Evolutionary conservation across 2,113 vertebrate genomes (phyloP), one percentile per base, ranked within the genome.

Genomic region (Lontra canadensis): DNA sequence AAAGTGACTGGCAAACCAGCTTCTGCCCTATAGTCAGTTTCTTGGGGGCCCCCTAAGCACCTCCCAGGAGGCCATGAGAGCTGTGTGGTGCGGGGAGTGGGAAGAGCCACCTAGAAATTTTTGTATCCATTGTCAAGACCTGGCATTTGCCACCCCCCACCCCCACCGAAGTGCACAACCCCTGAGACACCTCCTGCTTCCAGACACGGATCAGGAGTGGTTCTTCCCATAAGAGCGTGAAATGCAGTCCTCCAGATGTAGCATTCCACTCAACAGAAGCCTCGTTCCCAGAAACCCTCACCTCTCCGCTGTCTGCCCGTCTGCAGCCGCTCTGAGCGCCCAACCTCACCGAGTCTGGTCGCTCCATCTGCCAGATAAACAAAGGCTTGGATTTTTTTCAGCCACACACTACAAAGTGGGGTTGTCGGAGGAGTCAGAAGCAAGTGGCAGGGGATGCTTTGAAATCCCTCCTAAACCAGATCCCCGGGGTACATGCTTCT

Each of bases 351-450:
- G 34, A 59, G 90, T 34, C 95, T 55, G 5, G 76, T 29, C 31
- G 92, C 47, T 94, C 91, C n/a, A 12, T 36, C 88, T 79, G 91
- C 91, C 71, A 29, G 65, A 90, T 59, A 78, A 88, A 90, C 95
- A 95, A 74, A 81, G 81, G 69, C 87, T 92, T 80, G 74, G 90
- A 4, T 61, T 69, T 96, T 95, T 94, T 84, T 81, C 49, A 90
- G 87, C 36, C 52, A 31, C 63, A 18, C 39, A 89, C 88, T 90
- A 36, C 88, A 81, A 44, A 80, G 76, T 34, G 42, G 93, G 84
- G 63, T 76, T 93, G 36, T 49, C 11, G 7, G 88, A 90, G 57
- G 67, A 82, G 47, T 92, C 85, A 67, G 88, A 88, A 82, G 49
- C 94, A 47, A 88, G 63, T 90, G 57, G 55, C 92, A 61, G 87